Evolutionary conservation across 2,797 vertebrate genomes (phyloP), one percentile per base, ranked within the genome.

Genomic region (Neosilurus mollespiculum): DNA sequence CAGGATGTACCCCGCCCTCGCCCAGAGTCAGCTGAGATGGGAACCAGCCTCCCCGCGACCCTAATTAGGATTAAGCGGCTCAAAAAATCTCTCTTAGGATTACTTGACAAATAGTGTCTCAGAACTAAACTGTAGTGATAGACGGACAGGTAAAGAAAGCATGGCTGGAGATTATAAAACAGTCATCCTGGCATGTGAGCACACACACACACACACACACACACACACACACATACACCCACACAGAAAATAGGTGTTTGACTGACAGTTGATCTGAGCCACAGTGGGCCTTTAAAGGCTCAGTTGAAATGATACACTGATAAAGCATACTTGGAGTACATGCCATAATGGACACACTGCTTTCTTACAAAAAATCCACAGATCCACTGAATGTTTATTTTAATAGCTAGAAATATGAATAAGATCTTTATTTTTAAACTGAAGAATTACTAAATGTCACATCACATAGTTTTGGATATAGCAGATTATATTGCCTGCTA

Each of bases 111-210:
- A 9, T 7, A 71, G 54, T 6, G 18, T 84, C 70, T 80, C 37
- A 62, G n/a, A 66, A 62, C 77, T n/a, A 51, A 14, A 34, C 56
- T 30, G 43, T 0, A 2, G 51, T 62, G 70, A 86, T 62, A 78
- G 67, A 69, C 24, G 73, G 85, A 85, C 78, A 81, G 70, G 77
- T 78, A 54, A 86, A 20, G 34, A 69, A 9, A 37, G n/a, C 24
- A 59, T 69, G 61, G 85, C 34, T 58, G 78, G 37, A 82, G 78
- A 69, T 80, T 80, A 71, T 75, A 22, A 81, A 70, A 84, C n/a
- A 61, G 77, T 61, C 65, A 76, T 58, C 10, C 20, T 83, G 34
- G 84, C 83, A 80, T 49, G 64, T n/a, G 73, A 53, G 80, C 49
- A 43, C 61, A 75, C 58, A 59, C 58, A 81, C 49, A 43, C 61